Percentiles rank a stretch among this genome's conserved stretches.
Conservation (phyloP, 2,797 vertebrate species). For the Naso thynnoides region DNA sequence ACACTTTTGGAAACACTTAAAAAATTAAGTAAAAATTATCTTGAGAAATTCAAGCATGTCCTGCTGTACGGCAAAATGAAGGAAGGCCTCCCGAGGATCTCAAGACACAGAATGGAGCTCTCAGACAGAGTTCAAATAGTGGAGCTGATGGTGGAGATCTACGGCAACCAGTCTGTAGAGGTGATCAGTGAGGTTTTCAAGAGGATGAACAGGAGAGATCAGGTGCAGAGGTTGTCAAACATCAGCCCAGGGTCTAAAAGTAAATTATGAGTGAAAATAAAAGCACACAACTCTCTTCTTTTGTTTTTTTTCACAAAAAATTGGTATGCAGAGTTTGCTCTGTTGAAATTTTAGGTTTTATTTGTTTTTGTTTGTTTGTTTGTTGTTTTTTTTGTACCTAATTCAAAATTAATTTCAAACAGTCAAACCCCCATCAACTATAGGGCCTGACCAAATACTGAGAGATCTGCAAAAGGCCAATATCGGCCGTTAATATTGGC, state of each 20-base stretch:
- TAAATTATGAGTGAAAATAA: background rate
- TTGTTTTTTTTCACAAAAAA: too few species aligned
- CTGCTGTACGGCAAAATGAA: background rate
- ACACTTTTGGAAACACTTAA: constrained; percentile 14
- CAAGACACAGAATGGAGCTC: background rate
- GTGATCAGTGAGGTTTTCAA: background rate
- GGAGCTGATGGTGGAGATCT: constrained; percentile 6
- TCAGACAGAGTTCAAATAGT: background rate
- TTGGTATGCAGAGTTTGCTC: background rate
- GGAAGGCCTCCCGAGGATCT: background rate
- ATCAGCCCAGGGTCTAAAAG: too few species aligned
- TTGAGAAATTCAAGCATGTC: background rate
- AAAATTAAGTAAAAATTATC: background rate
- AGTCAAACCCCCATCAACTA: too few species aligned
- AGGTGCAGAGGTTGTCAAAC: background rate
- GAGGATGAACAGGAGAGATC: background rate
- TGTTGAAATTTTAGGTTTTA: too few species aligned
- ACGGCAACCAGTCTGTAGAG: background rate
- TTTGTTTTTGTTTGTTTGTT: too few species aligned
- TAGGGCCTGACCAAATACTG: too few species aligned
- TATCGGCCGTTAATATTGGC: too few species aligned
- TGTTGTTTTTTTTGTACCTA: too few species aligned
- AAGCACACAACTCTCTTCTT: too few species aligned
- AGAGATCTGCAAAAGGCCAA: too few species aligned
- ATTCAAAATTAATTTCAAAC: too few species aligned